Evolutionary conservation across 2,888 invertebrate genomes (phyloP).

Genomic region (Agrotis exclamationis): DNA sequence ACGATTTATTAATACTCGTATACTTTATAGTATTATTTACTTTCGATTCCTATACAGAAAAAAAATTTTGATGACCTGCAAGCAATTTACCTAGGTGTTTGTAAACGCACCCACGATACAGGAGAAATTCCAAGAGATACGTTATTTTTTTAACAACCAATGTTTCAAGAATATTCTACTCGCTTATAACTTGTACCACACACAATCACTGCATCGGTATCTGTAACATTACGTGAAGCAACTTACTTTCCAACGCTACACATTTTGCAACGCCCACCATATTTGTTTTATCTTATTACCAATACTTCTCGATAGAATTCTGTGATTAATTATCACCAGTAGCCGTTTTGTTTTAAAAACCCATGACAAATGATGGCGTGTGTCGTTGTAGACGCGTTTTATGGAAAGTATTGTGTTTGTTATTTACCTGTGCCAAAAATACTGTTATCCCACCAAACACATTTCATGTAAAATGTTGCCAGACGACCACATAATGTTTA

Average conservation of each 20-base stretch:
- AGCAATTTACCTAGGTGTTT: no score
- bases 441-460: no score
- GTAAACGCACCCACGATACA: no score
- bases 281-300: conserved; percentile 61
- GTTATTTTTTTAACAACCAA: no score
- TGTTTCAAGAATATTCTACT: no score
- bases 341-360: conserved; percentile 24
- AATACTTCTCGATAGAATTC: conserved; percentile 31
- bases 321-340: conserved; percentile 37
- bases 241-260: conserved; percentile 77
- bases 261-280: conserved; percentile 72
- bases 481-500: no score
- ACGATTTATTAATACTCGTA: no score
- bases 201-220: conserved; percentile 64
- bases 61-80: no score
- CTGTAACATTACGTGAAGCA: conserved; percentile 75
- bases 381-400: conserved; percentile 1
- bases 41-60: no score
- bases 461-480: no score
- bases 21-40: no score
- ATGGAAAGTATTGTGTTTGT: conserved; percentile 21
- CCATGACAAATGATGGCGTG: conserved; percentile 26
- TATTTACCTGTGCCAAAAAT: conserved; percentile 11
- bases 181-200: conserved; percentile 48
- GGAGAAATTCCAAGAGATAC: no score